Conservation (phyloP, 2,888 invertebrate species). For the Orthonevra nobilis region DNA sequence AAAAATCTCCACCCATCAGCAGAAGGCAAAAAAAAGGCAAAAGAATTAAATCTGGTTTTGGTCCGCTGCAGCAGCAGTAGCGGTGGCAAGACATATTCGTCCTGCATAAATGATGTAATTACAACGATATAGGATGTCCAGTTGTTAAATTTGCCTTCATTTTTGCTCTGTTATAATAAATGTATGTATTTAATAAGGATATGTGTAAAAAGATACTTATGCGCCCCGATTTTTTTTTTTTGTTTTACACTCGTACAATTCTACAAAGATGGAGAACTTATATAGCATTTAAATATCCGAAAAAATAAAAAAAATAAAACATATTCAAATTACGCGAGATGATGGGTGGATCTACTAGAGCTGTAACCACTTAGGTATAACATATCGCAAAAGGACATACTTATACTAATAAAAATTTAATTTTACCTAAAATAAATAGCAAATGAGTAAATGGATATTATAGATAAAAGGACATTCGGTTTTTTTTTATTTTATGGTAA, state of each 20-base stretch:
- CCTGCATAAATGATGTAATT: conserved; percentile 79
- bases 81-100: conserved; percentile 76
- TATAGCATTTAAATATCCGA: conserved; percentile 31
- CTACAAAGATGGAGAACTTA: conserved; percentile 43
- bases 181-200: conserved; percentile 65
- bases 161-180: conserved; percentile 60
- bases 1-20: conserved; percentile 49
- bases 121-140: conserved; percentile 73
- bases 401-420: conserved; percentile 54
- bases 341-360: conserved; percentile 36
- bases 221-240: conserved; percentile 39
- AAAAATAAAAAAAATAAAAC: conserved; percentile 31
- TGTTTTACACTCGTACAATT: conserved; percentile 23
- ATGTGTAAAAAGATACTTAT: conserved; percentile 58
- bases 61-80: conserved; percentile 64
- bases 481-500: conserved; percentile 12
- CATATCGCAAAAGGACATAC: conserved; percentile 53
- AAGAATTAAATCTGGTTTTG: conserved; percentile 71
- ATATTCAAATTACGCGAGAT: conserved; percentile 39
- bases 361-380: conserved; percentile 46
- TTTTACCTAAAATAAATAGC: conserved; percentile 22
- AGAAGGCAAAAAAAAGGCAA: conserved; percentile 54
- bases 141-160: conserved; percentile 64
- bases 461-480: conserved; percentile 53
- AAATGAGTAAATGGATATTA: conserved; percentile 48